phyloP scores from a whole-genome alignment of 2,888 invertebrate genomes.

The Agelastica alni region DNA sequence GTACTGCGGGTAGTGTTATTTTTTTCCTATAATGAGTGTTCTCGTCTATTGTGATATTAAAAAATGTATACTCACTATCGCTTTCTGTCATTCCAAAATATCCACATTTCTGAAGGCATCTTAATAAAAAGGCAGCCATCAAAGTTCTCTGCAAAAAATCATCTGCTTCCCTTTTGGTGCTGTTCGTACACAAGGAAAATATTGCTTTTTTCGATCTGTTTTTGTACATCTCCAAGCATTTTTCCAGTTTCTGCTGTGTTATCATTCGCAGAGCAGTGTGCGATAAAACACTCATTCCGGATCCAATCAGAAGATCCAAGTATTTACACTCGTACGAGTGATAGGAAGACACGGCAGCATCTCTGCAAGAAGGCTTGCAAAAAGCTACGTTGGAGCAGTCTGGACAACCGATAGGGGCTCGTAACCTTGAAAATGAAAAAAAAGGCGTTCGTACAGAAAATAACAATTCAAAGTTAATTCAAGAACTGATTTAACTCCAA shows the following conservation, averaged over 20 bases:
- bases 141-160: constrained; percentile 77
- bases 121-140: constrained; percentile 76
- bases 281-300: constrained; percentile 78
- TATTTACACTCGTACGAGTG: constrained; percentile 78
- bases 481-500: too few species aligned
- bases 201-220: constrained; percentile 59
- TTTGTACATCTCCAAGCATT: constrained; percentile 58
- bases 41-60: too few species aligned
- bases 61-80: too few species aligned
- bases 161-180: constrained; percentile 62
- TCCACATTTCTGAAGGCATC: constrained; percentile 69
- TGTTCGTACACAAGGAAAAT: constrained; percentile 70
- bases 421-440: constrained; percentile 54
- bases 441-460: too few species aligned
- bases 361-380: constrained; percentile 69
- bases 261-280: constrained; percentile 76
- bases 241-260: constrained; percentile 67
- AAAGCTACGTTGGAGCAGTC: constrained; percentile 79
- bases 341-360: constrained; percentile 67
- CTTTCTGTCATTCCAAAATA: constrained; percentile 60
- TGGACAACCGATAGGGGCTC: constrained; percentile 72
- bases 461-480: too few species aligned
- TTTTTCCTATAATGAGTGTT: too few species aligned
- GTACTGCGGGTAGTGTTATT: too few species aligned
- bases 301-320: constrained; percentile 74